phyloP scores from a whole-genome alignment of 1,140 invertebrate genomes.

The Drosophila nigromelanica region DNA sequence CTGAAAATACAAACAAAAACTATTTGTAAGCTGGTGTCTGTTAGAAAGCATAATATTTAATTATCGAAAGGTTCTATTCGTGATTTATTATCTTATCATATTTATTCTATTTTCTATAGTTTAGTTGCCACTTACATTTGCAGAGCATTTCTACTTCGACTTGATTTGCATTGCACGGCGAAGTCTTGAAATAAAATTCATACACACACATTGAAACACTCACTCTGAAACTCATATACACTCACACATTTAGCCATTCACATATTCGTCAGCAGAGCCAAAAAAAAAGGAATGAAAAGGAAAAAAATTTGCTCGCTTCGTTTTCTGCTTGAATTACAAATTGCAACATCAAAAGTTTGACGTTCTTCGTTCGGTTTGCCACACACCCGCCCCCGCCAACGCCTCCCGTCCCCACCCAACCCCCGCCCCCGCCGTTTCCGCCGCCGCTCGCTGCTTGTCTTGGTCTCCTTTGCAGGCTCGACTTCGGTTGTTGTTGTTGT shows the following conservation, averaged over 20 bases:
- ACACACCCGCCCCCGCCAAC: not conserved
- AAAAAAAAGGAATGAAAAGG: slow-evolving; percentile 41
- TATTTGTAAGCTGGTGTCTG: too few relatives aligned
- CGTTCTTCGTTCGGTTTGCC: slow-evolving; percentile 68
- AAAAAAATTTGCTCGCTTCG: slow-evolving; percentile 77
- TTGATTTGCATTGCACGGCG: slow-evolving; percentile 10
- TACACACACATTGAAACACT: slow-evolving; percentile 24
- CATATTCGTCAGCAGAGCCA: slow-evolving; percentile 47
- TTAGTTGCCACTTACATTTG: not conserved
- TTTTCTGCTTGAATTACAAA: slow-evolving; percentile 83
- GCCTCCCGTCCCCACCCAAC: too few relatives aligned
- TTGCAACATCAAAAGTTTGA: slow-evolving; percentile 83
- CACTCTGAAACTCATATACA: slow-evolving; percentile 36
- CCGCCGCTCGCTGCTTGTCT: not conserved
- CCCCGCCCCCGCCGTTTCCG: not conserved
- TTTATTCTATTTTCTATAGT: not conserved
- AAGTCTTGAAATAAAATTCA: slow-evolving; percentile 65
- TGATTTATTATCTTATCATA: too few relatives aligned
- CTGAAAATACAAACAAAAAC: too few relatives aligned
- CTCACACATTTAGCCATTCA: slow-evolving; percentile 60
- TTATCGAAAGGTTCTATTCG: too few relatives aligned
- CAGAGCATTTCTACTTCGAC: slow-evolving; percentile 12
- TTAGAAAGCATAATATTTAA: too few relatives aligned
- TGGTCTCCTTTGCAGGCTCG: slow-evolving; percentile 11
- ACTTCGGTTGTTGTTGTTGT: slow-evolving; percentile 60